These are phyloP conservation scores for Peromyscus aztecus DNA, from an alignment of 2,797 vertebrate species.

Conservation along the genomic window DNA sequence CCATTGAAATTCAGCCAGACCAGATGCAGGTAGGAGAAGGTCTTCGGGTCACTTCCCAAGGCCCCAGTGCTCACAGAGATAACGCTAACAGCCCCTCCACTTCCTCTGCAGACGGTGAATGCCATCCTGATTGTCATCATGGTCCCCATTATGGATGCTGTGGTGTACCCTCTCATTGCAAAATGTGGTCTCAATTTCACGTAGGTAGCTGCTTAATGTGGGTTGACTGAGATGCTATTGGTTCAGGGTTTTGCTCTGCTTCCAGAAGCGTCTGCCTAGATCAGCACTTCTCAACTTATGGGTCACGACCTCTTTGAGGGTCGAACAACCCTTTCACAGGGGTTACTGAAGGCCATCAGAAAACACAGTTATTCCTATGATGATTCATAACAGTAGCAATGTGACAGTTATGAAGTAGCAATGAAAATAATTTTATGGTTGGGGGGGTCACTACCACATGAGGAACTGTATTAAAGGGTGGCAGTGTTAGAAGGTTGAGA, in stretches of 20 bases:
- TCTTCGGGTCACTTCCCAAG: neutral
- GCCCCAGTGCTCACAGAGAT: neutral
- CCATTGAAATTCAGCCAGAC: conserved; percentile 93
- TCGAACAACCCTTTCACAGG: neutral
- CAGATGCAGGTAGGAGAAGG: conserved; percentile 96
- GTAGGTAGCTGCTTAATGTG: conserved; percentile 87
- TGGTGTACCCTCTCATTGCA: conserved; percentile 94
- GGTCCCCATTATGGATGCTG: conserved; percentile 93
- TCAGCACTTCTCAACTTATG: neutral
- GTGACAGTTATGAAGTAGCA: neutral
- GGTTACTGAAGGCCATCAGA: neutral
- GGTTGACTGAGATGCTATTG: rapidly evolving
- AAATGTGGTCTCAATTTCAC: conserved; percentile 96
- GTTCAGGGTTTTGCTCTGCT: neutral
- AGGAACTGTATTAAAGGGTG: neutral
- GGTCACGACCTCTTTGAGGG: neutral
- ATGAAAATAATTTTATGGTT: neutral
- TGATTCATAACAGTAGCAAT: neutral
- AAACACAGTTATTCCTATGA: neutral
- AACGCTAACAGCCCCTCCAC: neutral
- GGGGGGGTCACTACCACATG: neutral
- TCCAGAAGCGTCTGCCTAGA: neutral
- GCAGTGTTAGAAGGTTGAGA: neutral
- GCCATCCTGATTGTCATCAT: conserved; percentile 95
- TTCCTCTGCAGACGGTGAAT: conserved; percentile 92